Evolutionary conservation across 2,797 vertebrate genomes (phyloP), one percentile per base, ranked within the genome.

Genomic region (Scyliorhinus canicula): DNA sequence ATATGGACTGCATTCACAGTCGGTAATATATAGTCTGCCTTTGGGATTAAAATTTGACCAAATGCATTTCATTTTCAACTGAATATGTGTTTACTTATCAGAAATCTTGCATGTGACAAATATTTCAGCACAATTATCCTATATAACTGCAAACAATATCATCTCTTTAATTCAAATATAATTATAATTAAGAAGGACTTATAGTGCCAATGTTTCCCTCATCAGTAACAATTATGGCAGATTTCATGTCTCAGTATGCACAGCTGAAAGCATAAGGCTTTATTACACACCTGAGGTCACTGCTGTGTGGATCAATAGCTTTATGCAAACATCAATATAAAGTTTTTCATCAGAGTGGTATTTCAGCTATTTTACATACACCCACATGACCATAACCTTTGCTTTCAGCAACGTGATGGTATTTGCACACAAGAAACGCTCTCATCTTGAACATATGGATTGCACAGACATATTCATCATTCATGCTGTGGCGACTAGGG

Each of bases 241-340:
- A 86, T 86, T 84, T 84, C 82, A 47, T 84, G 82, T n/a, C n/a
- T n/a, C n/a, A n/a, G n/a, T n/a, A n/a, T n/a, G n/a, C n/a, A n/a
- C n/a, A 55, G 84, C 84, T 55, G 47, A 55, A 55, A 55, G 84
- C 26, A n/a, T n/a, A 12, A 35, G 71, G 71, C 71, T 86, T 86
- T 86, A 86, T 86, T 52, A 86, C 50, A 86, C 84, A 86, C 16
- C 28, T 31, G 84, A 86, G 84, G 26, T 52, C 50, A 50, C 26
- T 52, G 28, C 9, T 86, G 84, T 28, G 31, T 86, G 50, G 47
- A 86, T 86, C 84, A 35, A 55, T 31, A 86, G 50, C 50, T 86
- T 86, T 55, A 50, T 86, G 50, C 84, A 86, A 86, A 86, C 84
- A 86, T 86, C 84, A 55, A 52, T 86, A 28, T 55, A 55, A 86